These are phyloP conservation scores for Spodoptera littoralis DNA, from an alignment of 2,888 invertebrate species.

Conservation along the genomic window DNA sequence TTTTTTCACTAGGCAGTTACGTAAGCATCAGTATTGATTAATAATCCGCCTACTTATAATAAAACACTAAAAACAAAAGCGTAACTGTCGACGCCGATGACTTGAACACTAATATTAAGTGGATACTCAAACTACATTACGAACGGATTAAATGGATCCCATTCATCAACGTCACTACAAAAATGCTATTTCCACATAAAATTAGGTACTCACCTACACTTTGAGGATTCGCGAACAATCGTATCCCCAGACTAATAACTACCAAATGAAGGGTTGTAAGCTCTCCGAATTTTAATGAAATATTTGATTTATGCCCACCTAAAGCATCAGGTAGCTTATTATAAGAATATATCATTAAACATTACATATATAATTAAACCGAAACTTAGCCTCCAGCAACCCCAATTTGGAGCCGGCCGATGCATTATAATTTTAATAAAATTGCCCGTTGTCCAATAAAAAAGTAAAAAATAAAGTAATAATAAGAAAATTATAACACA, in stretches of 20 bases:
- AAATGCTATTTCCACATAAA: constrained; percentile 76
- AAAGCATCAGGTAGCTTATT: constrained; percentile 88
- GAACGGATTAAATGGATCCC: constrained; percentile 58
- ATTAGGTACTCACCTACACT: constrained; percentile 70
- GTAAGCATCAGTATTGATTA: too few species aligned
- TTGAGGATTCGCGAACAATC: constrained; percentile 77
- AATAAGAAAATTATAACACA: constrained; percentile 87
- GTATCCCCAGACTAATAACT: constrained; percentile 76
- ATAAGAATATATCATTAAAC: constrained; percentile 88
- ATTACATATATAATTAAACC: constrained; percentile 88
- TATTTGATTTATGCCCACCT: constrained; percentile 87
- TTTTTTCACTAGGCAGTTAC: too few species aligned
- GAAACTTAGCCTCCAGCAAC: constrained; percentile 83
- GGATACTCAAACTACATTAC: constrained; percentile 37
- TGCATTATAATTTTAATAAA: constrained; percentile 88
- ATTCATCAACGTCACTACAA: constrained; percentile 73
- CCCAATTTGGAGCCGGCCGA: constrained; percentile 82
- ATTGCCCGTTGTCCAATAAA: constrained; percentile 82
- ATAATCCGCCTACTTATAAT: too few species aligned
- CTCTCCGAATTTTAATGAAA: constrained; percentile 87
- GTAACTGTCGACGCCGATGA: constrained; percentile 16
- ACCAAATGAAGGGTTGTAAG: constrained; percentile 84
- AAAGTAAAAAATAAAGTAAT: constrained; percentile 71
- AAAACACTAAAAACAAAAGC: constrained; percentile 1
- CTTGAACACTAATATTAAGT: constrained; percentile 18